Percentiles rank a stretch among this genome's conserved stretches.
Evolutionary conservation across 2,888 invertebrate species (phyloP).

Genomic region (Syrista parreyssii): DNA sequence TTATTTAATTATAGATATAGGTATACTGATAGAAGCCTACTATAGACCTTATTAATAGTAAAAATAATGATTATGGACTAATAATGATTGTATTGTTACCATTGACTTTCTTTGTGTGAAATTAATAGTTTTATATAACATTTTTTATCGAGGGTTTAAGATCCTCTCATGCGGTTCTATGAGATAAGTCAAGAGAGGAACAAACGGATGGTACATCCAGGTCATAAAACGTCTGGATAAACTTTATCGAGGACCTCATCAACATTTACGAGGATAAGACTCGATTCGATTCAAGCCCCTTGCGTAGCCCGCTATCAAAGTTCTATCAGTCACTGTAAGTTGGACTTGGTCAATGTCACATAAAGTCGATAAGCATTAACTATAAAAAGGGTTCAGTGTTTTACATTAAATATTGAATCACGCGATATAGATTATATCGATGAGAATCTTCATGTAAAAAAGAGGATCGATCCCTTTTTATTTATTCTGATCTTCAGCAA

Average conservation of each 20-base stretch:
- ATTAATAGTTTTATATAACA: not conserved
- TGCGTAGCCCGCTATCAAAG: conserved; percentile 23
- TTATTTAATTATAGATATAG: too few relatives aligned
- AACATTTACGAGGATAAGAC: conserved; percentile 45
- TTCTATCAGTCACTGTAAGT: conserved; percentile 8
- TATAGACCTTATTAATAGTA: too few relatives aligned
- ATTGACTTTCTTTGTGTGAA: not conserved
- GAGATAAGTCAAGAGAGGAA: conserved; percentile 16
- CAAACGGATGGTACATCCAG: conserved; percentile 32
- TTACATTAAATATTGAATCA: not conserved
- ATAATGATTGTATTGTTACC: not conserved
- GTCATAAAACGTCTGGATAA: conserved; percentile 45
- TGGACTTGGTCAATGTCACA: not conserved
- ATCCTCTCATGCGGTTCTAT: not conserved
- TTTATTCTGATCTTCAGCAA: not conserved
- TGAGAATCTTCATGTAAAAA: not conserved
- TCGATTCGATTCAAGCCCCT: conserved; percentile 42
- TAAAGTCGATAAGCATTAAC: not conserved
- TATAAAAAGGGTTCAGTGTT: not conserved
- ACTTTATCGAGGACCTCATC: conserved; percentile 44
- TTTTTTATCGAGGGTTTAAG: not conserved
- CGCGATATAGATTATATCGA: not conserved
- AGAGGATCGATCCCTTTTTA: not conserved
- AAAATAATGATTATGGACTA: too few relatives aligned
- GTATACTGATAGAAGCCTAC: too few relatives aligned